Evolutionary conservation across 2,797 vertebrate species (phyloP), one percentile per base, ranked within the genome.

Genomic region (Tarsius wallacei): DNA sequence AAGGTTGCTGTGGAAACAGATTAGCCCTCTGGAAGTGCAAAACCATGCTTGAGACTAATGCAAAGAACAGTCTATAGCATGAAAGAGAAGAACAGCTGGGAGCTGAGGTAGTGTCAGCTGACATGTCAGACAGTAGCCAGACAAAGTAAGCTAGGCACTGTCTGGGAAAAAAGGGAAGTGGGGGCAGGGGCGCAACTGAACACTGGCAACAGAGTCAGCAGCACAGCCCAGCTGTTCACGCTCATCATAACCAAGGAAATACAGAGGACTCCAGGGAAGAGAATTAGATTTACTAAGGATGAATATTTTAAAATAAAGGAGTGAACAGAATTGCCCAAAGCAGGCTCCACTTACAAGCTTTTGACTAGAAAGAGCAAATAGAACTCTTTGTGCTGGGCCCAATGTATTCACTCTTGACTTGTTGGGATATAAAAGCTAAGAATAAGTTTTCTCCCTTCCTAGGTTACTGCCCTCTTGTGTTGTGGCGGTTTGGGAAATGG

Each of bases 91-190:
- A 99, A 98, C 98, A 99, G 98, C 98, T 99, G 98, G 98, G 97
- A 98, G 89, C 0, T 98, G 97, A 98, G 98, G 97, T 5, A 97
- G 97, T 95, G 94, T 95, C 97, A 98, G 95, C 97, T 98, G 98
- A 98, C 98, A 98, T 98, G 98, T 98, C 98, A 99, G 98, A 99
- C 98, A 98, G 98, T 98, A 98, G 98, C 98, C 98, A 99, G 98
- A 99, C 98, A 98, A 97, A 98, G 97, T 74, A 96, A 98, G 97
- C 97, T 96, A 98, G 97, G 97, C 94, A 70, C 97, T 93, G 98
- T 98, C 98, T 98, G 94, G 91, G 90, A 91, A 81, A 68, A 89
- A 63, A 24, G 92, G 82, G 68, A 2, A 0, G 1, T 24, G n/a
- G 64, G 31, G 42, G 26, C 3, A 33, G 49, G 63, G 19, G 16